phyloP scores from a whole-genome alignment of 2,797 vertebrate genomes.

The Poecilia wingei region DNA sequence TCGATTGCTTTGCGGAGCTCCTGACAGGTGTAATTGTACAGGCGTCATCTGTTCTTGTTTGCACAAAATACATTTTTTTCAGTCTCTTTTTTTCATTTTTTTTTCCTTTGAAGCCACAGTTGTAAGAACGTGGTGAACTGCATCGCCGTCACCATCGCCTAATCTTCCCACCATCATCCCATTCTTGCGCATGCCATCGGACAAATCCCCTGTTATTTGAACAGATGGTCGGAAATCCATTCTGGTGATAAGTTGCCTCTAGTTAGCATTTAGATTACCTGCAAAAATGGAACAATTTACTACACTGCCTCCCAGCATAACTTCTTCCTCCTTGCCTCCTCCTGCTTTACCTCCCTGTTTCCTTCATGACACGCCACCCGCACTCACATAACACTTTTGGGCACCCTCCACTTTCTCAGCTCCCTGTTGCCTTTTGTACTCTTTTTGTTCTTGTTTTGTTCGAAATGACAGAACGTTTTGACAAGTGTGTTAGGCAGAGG shows the following conservation, averaged over 20 bases:
- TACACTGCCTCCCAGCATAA: constrained; percentile 99
- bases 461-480: constrained; percentile 63
- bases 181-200: constrained; percentile 99
- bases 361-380: constrained; percentile 23
- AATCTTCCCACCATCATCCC: constrained; percentile 99
- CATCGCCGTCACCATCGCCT: constrained; percentile 85
- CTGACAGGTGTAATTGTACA: constrained; percentile 99
- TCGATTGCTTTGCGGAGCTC: constrained; percentile 99
- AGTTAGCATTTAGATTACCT: constrained; percentile 99
- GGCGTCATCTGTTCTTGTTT: constrained; percentile 99
- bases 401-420: constrained; percentile 26
- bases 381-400: constrained; percentile 50
- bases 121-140: constrained; percentile 81
- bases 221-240: constrained; percentile 99
- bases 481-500: constrained; percentile 49
- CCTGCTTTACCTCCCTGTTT: constrained; percentile 43
- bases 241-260: constrained; percentile 99
- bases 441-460: constrained; percentile 46
- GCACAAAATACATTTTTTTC: constrained; percentile 98
- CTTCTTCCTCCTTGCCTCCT: constrained; percentile 74
- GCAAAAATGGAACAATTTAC: constrained; percentile 99
- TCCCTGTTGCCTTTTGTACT: constrained; percentile 52
- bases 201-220: constrained; percentile 99
- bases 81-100: constrained; percentile 17
- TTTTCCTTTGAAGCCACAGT: constrained; percentile 77